Base-by-base conservation (phyloP, 2,113 vertebrate genomes). In the Dipodomys ordii region DNA sequence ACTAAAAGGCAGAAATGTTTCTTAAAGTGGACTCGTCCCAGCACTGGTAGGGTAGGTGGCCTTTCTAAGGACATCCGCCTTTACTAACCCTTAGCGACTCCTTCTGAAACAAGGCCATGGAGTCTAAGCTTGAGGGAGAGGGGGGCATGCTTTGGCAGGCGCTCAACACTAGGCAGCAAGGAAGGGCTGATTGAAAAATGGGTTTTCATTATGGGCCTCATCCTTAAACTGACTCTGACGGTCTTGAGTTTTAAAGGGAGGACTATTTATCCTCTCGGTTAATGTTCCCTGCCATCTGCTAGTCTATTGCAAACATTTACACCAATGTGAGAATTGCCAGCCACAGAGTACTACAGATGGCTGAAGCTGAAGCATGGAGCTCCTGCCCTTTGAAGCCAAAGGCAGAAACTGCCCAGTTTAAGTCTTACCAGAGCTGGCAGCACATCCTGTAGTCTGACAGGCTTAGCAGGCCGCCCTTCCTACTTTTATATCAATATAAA, bases 401-500 rank as follows among this genome's bases (percentile, higher is more conserved):
- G 46, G 3, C 49, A 1, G 6, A 22, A 10, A 2, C 46, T 23
- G 53, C 53, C 53, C 53, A 57, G 15, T 7, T 12, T 0, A 7
- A 7, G 3, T 69, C 57, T 92, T 83, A 15, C 27, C 32, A 25
- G 30, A 71, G 23, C 7, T 46, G n/a, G 53, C n/a, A 4, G 6
- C 71, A 25, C 32, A 60, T 73, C 57, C 71, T 82, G 77, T 53
- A 78, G 60, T 53, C 39, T 62, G 80, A 65, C 57, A 27, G 35
- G 46, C 57, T 72, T 82, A 60, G 46, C 39, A 74, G 44, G 30
- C 49, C 73, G 32, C 22, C 65, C 20, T 83, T 73, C 46, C 90
- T 74, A 60, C 46, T 81, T 94, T 76, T 69, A 57, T 69, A 44
- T 77, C 73, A 87, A 90, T 39, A n/a, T 84, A 57, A 86, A 93